Evolutionary conservation across 2,888 invertebrate species (phyloP), one percentile per base, ranked within the genome.

Genomic region (Caenorhabditis doughertyi): DNA sequence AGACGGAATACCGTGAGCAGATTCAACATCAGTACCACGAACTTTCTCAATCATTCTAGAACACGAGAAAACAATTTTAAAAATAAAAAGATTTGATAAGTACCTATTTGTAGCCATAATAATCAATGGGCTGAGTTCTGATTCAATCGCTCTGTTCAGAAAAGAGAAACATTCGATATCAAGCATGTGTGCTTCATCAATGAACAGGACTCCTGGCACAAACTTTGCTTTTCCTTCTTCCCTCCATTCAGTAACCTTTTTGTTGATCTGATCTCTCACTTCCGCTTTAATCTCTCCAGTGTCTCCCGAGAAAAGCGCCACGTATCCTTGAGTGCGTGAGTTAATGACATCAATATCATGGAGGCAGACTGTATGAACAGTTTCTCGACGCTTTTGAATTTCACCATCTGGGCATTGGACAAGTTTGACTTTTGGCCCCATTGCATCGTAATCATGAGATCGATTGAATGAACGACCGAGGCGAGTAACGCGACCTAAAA

Each of bases 271-370:
- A 90, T 98, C 98, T 0, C 99, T 94, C 0, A 99, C 96, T 93
- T 99, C 99, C 4, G 79, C 55, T 91, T 98, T 99, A 44, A 99
- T 99, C 93, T 99, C 99, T 0, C 99, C 99, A 0, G 99, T 99
- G 92, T 99, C 99, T n/a, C 96, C 96, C 7, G 98, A 97, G 93
- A 99, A 99, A 0, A 99, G 93, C 0, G 99, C 98, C 25, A 99
- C 93, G 92, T 98, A 99, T 0, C 99, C 99, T 92, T 88, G 86
- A 0, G 98, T 97, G 84, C 99, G 94, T 51, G 97, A 97, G 92
- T 99, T 99, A 92, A 99, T 99, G 5, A 99, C 99, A 92, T 99
- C 99, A 70, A 99, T 97, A 92, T 99, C 99, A 92, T 99, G 99
- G n/a, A 99, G 93, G 0, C 97, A 97, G 0, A 99, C 98, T 0